These are phyloP conservation scores for Otis tarda DNA, from an alignment of 2,113 vertebrate genomes.

Conservation along the genomic window DNA sequence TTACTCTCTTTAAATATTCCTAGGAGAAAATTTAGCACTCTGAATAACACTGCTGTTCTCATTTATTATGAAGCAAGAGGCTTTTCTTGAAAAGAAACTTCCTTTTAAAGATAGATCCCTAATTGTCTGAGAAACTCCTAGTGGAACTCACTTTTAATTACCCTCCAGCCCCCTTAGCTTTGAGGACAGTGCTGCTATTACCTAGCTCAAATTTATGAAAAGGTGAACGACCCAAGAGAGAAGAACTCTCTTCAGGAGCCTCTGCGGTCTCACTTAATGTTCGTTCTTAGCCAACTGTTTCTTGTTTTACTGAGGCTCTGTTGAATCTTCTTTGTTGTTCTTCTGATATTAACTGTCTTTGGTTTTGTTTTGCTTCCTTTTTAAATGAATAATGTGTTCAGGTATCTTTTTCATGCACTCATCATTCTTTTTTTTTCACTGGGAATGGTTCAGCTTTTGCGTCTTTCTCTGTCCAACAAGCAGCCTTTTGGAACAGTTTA, in stretches of 20 bases:
- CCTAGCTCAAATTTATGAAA: not conserved
- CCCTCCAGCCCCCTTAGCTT: not conserved
- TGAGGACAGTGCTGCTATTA: not conserved
- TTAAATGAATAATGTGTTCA: not conserved
- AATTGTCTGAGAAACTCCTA: not conserved
- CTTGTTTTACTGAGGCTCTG: not conserved
- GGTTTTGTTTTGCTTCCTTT: not conserved
- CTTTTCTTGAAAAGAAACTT: not conserved
- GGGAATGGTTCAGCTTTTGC: not conserved
- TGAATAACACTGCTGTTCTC: not conserved
- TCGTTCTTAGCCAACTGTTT: not conserved
- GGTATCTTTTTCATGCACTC: not conserved
- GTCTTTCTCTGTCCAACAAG: not conserved
- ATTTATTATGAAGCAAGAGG: not conserved
- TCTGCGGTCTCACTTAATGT: not conserved
- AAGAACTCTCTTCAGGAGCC: not conserved
- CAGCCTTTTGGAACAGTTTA: not conserved
- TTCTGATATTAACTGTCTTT: not conserved
- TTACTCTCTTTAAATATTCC: conserved; percentile 16
- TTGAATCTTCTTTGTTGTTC: not conserved
- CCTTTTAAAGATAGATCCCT: not conserved
- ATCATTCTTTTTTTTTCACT: not conserved
- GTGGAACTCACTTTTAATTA: not conserved
- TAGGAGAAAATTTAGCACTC: not conserved
- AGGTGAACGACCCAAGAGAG: not conserved